These are phyloP conservation scores for Mormyrus lacerda DNA, from an alignment of 2,113 vertebrate genomes.

Conservation along the genomic window DNA sequence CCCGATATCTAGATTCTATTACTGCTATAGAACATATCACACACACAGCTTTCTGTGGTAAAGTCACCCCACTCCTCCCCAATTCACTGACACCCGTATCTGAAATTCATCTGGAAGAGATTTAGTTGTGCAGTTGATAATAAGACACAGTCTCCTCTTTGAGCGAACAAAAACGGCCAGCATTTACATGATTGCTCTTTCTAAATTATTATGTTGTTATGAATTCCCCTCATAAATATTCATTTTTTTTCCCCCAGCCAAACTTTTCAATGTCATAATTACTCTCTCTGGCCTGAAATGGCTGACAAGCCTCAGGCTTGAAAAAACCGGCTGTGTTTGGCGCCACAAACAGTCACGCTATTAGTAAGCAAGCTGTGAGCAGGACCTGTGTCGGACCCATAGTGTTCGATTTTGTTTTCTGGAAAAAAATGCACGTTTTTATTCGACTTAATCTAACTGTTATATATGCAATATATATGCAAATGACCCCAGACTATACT, in stretches of 20 bases:
- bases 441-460: neutral
- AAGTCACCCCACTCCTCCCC: neutral
- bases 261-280: neutral
- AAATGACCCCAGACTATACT: neutral
- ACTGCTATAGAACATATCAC: neutral
- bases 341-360: neutral
- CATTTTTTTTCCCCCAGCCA: neutral
- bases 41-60: neutral
- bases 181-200: conserved; percentile 1
- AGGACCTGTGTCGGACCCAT: neutral
- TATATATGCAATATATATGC: neutral
- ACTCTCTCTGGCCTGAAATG: neutral
- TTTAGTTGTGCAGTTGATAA: neutral
- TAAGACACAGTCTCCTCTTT: neutral
- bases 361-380: neutral
- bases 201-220: conserved; percentile 7
- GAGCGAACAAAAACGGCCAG: neutral
- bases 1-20: neutral
- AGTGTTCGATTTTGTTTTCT: neutral
- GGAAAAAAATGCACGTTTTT: neutral
- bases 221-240: neutral
- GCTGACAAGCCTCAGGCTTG: neutral
- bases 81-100: neutral
- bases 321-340: neutral
- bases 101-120: neutral